Base-by-base conservation (phyloP, 2,888 invertebrate genomes). In the Rotaria macrura region DNA sequence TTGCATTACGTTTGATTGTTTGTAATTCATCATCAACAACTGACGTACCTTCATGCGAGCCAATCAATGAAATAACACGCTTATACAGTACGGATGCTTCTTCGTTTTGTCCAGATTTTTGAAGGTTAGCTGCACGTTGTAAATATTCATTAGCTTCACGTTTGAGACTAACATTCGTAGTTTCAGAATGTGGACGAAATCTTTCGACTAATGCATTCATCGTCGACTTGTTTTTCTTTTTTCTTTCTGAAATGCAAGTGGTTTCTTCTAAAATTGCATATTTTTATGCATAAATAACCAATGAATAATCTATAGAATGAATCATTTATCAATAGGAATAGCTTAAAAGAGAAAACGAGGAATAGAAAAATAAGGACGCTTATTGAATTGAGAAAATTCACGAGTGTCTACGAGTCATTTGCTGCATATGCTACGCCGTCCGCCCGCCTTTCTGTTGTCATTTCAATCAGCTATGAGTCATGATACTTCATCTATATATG, bases 31-130 rank as follows among this genome's bases (percentile, higher is more conserved):
- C 79, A 43, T 79, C 79, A n/a, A 79, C 14, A 25, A 25, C n/a
- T n/a, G 40, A n/a, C n/a, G 40, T 43, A 43, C 14, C n/a, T n/a
- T 79, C 79, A 43, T 79, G 43, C 7, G 79, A n/a, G n/a, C 0
- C 6, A n/a, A 79, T 79, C 9, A 79, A 79, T 20, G 79, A 79
- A n/a, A 79, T 9, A 40, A 79, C 79, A 79, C 79, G 79, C 43
- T 79, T 79, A 43, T 79, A 79, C 10, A 79, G 43, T n/a, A 79
- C 43, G n/a, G 79, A 43, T 79, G 79, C 79, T 79, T 79, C 79
- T 10, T 79, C 79, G 20, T 79, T 43, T 43, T 43, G 40, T 10
- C n/a, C 2, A 79, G 40, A n/a, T n/a, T 43, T 79, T 79, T 79
- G 43, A 12, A 79, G 43, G n/a, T 79, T 79, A 17, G 25, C 23